phyloP scores from a whole-genome alignment of 2,113 vertebrate genomes.

The zebrafish (Danio rerio) region GRCz12tu NC_133187.1:13733001-13733500 shows the following conservation, averaged over 20 bases:
- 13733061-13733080: slow-evolving; percentile 44
- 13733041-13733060: too few species aligned
- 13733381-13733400: too few species aligned
- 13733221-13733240: slow-evolving; percentile 39
- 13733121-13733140: slow-evolving; percentile 15
- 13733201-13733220: slow-evolving; percentile 32
- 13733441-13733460: too few species aligned
- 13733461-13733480: too few species aligned
- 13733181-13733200: slow-evolving; percentile 34
- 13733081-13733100: slow-evolving; percentile 47
- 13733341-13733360: background rate
- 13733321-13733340: too few species aligned
- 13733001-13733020: too few species aligned
- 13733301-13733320: slow-evolving; percentile 60
- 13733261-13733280: slow-evolving; percentile 77
- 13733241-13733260: slow-evolving; percentile 66
- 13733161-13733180: slow-evolving; percentile 16
- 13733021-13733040: too few species aligned
- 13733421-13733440: too few species aligned
- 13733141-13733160: slow-evolving; percentile 50
- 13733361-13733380: background rate
- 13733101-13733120: slow-evolving; percentile 20
- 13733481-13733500: too few species aligned
- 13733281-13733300: slow-evolving; percentile 72
- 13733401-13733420: too few species aligned